phyloP scores from a whole-genome alignment of 2,113 vertebrate genomes.

The Malurus cyaneus region DNA sequence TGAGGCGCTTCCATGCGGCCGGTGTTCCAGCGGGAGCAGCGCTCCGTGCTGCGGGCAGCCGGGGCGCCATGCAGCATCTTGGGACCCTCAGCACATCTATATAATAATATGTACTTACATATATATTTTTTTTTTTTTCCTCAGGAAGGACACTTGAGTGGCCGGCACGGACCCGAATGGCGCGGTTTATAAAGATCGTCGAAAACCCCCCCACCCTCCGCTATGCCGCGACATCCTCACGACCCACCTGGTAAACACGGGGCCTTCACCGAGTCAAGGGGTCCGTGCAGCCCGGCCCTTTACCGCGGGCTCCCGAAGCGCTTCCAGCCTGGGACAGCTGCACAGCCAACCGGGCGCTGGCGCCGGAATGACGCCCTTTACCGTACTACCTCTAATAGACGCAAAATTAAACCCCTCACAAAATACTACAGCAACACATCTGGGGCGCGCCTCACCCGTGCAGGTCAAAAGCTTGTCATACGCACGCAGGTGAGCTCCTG shows the following conservation, averaged over 20 bases:
- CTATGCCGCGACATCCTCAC: not conserved
- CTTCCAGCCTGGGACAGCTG: not conserved
- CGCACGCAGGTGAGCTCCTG: not conserved
- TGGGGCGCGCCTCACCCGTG: not conserved
- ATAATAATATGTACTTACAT: too few species aligned
- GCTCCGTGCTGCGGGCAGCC: too few species aligned
- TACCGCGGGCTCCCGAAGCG: not conserved
- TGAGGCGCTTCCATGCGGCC: not conserved
- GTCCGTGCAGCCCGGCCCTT: not conserved
- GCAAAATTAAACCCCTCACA: rapidly evolving
- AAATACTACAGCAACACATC: not conserved
- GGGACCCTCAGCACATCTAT: not conserved
- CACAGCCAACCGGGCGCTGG: not conserved
- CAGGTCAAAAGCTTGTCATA: not conserved
- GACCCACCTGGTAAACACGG: not conserved
- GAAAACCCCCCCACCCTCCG: not conserved
- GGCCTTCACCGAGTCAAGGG: not conserved
- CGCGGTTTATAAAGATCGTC: not conserved
- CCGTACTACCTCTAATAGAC: not conserved
- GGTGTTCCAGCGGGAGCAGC: not conserved
- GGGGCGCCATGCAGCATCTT: not conserved
- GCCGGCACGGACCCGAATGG: too few species aligned
- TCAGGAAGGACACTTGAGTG: not conserved
- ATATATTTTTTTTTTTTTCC: too few species aligned
- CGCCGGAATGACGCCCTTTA: not conserved